phyloP scores from a whole-genome alignment of 2,888 invertebrate genomes.

The Amaurobius ferox region DNA sequence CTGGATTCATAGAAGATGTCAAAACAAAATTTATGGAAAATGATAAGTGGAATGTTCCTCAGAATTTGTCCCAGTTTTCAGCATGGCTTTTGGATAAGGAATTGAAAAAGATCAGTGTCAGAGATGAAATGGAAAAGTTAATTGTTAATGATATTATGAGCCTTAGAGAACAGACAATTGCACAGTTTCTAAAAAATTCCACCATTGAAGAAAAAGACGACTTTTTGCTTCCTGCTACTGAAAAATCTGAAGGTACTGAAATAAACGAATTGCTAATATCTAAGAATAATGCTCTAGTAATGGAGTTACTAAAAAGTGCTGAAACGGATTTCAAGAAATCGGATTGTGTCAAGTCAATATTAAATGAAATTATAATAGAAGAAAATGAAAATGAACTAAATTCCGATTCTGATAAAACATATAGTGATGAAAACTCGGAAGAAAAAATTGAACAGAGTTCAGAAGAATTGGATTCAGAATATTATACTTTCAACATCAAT shows the following conservation, averaged over 20 bases:
- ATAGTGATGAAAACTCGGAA: not conserved
- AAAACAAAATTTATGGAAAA: not conserved
- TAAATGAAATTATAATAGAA: not conserved
- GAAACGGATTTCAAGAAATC: no score
- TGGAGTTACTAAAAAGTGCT: no score
- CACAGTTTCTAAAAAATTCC: constrained; percentile 46
- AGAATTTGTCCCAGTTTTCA: constrained; percentile 60
- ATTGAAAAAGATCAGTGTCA: constrained; percentile 31
- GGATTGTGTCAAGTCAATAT: not conserved
- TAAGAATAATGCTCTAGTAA: no score
- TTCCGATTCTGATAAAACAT: constrained; percentile 12
- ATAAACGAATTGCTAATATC: no score
- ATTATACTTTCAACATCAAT: constrained; percentile 37
- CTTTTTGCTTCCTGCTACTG: not conserved
- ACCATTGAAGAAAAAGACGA: not conserved
- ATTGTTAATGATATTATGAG: constrained; percentile 51
- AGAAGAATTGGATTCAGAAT: constrained; percentile 21
- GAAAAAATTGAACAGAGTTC: not conserved
- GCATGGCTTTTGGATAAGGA: constrained; percentile 58
- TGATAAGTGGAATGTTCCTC: constrained; percentile 50
- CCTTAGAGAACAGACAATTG: constrained; percentile 48
- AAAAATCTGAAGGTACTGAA: no score
- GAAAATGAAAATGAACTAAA: not conserved
- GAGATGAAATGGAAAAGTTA: constrained; percentile 58
- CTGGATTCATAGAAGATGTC: not conserved